Conservation (phyloP, 2,888 invertebrate genomes). For the Tiphia femorata region DNA sequence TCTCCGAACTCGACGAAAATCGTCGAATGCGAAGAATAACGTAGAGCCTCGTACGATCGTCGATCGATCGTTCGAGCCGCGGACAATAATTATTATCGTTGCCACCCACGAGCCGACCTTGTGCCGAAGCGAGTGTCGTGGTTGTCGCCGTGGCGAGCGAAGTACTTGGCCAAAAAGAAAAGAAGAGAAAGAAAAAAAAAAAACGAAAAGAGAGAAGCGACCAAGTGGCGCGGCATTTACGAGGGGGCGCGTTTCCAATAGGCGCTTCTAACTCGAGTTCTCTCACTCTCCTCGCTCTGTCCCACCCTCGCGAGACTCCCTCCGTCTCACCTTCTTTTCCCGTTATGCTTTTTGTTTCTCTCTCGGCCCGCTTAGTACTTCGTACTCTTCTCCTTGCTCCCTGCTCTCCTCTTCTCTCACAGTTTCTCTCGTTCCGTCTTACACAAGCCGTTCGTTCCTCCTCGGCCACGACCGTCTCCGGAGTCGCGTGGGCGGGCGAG, state of each 20-base stretch:
- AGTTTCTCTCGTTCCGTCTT: no score
- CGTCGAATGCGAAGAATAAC: constrained; percentile 9
- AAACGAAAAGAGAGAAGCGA: constrained; percentile 3
- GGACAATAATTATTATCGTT: constrained; percentile 38
- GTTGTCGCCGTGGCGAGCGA: constrained; percentile 20
- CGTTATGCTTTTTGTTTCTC: not conserved
- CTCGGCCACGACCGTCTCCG: constrained; percentile 4
- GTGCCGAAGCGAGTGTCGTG: no score
- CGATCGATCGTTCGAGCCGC: constrained; percentile 30
- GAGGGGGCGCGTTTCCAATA: constrained; percentile 35
- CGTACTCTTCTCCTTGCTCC: no score
- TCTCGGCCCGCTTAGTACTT: no score
- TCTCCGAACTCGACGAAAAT: not conserved
- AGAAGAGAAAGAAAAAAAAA: no score
- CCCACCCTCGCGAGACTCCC: no score
- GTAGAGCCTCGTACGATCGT: constrained; percentile 22
- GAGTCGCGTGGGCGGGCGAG: constrained; percentile 40
- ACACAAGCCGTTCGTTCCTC: no score
- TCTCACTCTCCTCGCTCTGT: constrained; percentile 15
- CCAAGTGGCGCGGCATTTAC: constrained; percentile 37
- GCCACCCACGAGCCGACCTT: constrained; percentile 41
- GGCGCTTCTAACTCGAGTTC: constrained; percentile 33
- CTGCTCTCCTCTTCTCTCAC: no score
- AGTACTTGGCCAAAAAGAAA: constrained; percentile 16
- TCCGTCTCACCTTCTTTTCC: not conserved